Conservation (phyloP, 2,113 vertebrate genomes). For the Podarcis raffonei region DNA sequence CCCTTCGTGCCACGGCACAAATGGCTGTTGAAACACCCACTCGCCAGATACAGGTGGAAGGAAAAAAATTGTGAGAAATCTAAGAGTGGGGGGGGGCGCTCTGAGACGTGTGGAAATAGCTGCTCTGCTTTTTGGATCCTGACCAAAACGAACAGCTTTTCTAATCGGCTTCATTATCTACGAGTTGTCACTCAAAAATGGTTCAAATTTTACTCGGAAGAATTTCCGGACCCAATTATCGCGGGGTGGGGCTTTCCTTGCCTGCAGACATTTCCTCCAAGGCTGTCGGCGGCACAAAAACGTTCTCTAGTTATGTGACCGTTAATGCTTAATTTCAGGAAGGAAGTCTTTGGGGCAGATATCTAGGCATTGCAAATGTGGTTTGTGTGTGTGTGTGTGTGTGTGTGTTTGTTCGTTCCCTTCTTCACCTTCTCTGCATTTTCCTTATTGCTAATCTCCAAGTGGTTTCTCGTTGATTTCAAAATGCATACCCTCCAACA, state of each 20-base stretch:
- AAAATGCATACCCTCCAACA: no score
- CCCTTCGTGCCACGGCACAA: no score
- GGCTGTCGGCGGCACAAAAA: neutral
- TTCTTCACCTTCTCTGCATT: neutral
- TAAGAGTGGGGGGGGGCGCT: no score
- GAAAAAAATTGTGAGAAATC: no score
- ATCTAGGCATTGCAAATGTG: neutral
- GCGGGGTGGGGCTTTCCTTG: neutral
- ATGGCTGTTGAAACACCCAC: no score
- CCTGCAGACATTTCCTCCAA: conserved; percentile 12
- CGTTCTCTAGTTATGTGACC: no score
- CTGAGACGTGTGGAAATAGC: neutral
- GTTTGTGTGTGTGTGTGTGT: neutral
- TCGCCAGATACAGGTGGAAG: no score
- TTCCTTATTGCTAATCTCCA: neutral
- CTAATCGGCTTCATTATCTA: conserved; percentile 42
- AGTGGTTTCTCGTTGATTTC: neutral
- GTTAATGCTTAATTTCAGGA: neutral
- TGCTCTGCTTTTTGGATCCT: neutral
- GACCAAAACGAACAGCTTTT: conserved; percentile 39
- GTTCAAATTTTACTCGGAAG: conserved; percentile 32
- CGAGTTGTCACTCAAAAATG: neutral
- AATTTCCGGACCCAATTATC: conserved; percentile 13
- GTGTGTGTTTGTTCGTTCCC: neutral
- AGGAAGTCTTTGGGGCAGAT: neutral